phyloP scores from a whole-genome alignment of 2,888 invertebrate genomes.

The Rhingia campestris region DNA sequence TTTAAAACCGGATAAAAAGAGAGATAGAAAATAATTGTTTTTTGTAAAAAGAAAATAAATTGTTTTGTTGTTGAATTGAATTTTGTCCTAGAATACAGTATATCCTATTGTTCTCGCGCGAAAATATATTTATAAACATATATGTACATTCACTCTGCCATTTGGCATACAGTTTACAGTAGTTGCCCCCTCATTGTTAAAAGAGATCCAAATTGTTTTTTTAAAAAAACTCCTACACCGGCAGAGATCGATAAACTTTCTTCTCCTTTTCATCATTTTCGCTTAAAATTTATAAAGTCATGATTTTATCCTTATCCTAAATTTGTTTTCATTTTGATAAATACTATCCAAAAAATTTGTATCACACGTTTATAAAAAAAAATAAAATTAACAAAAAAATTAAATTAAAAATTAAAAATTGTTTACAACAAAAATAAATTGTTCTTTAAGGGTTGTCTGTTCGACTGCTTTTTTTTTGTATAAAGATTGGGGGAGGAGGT shows the following conservation, averaged over 20 bases:
- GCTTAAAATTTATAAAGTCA: constrained; percentile 70
- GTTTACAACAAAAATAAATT: constrained; percentile 3
- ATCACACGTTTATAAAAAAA: constrained; percentile 68
- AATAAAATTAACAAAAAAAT: constrained; percentile 47
- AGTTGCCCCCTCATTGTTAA: too few species aligned
- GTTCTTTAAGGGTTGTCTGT: constrained; percentile 30
- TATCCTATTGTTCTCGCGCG: constrained; percentile 56
- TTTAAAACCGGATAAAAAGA: constrained; percentile 3
- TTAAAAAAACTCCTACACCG: constrained; percentile 8
- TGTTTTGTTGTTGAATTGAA: constrained; percentile 47
- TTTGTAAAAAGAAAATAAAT: constrained; percentile 8
- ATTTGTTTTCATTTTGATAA: constrained; percentile 60
- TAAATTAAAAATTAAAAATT: constrained; percentile 42
- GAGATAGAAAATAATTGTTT: background rate
- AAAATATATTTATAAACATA: constrained; percentile 47
- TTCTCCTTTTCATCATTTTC: constrained; percentile 5
- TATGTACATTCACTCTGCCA: constrained; percentile 67
- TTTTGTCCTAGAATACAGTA: constrained; percentile 59
- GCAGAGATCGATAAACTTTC: constrained; percentile 38
- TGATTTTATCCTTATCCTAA: constrained; percentile 55
- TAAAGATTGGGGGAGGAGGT: constrained; percentile 8
- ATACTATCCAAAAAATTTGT: constrained; percentile 67
- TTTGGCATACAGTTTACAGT: background rate
- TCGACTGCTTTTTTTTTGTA: background rate
- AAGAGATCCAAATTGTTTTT: too few species aligned